A percentile compares a stretch with the other conserved stretches of the same genome.
phyloP scores from a whole-genome alignment of 2,888 invertebrate species.

The Lordiphosa andalusiaca region DNA sequence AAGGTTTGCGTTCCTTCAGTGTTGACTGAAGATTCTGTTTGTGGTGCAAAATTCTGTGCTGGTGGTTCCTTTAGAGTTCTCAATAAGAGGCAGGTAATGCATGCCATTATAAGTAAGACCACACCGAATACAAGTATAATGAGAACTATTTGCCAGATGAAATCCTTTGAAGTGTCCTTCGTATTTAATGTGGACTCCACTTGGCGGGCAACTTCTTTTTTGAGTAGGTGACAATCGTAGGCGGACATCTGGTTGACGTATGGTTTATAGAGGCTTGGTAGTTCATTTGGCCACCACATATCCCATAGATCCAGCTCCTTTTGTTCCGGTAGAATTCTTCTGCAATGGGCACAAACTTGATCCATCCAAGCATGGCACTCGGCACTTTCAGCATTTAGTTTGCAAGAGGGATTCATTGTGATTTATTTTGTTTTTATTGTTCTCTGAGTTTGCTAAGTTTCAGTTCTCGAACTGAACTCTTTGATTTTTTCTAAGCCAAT shows the following conservation, averaged over 20 bases:
- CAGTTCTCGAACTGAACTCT: slow-evolving; percentile 19
- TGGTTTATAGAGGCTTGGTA: slow-evolving; percentile 14
- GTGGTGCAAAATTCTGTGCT: not conserved
- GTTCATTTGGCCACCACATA: slow-evolving; percentile 48
- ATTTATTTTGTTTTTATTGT: slow-evolving; percentile 11
- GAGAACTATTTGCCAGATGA: not conserved
- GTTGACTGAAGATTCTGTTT: too few species aligned
- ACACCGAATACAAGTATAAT: slow-evolving; percentile 11
- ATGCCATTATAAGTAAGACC: slow-evolving; percentile 14
- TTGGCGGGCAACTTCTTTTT: slow-evolving; percentile 25
- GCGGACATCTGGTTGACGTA: slow-evolving; percentile 34
- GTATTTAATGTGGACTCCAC: not conserved
- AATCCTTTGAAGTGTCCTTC: too few species aligned
- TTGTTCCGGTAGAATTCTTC: slow-evolving; percentile 30
- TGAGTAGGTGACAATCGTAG: slow-evolving; percentile 47
- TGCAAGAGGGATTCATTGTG: slow-evolving; percentile 52
- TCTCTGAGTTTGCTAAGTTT: slow-evolving; percentile 11
- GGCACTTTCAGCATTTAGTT: slow-evolving; percentile 20
- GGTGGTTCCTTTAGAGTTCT: slow-evolving; percentile 2
- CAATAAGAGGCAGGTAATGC: slow-evolving; percentile 25
- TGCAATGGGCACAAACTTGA: slow-evolving; percentile 41
- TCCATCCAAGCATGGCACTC: slow-evolving; percentile 55
- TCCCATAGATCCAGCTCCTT: slow-evolving; percentile 43
- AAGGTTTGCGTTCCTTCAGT: too few species aligned
- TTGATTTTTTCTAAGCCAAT: slow-evolving; percentile 31